Evolutionary conservation across 2,113 vertebrate species (phyloP).

Genomic region (Anhinga anhinga): DNA sequence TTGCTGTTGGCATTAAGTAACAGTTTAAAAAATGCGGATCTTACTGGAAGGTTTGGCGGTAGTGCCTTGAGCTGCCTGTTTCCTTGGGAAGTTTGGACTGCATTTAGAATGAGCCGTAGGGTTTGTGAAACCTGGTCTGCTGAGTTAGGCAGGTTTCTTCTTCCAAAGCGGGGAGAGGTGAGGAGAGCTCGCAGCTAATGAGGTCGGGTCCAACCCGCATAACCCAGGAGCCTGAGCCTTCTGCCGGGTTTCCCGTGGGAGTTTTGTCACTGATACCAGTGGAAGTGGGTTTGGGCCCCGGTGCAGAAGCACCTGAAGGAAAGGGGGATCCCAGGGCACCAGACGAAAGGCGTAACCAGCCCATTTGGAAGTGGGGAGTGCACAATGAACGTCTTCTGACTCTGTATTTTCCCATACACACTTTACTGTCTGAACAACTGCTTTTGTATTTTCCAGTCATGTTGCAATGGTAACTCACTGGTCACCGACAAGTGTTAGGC

Average conservation of each 20-base stretch:
- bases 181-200: background rate
- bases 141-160: background rate
- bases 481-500: background rate
- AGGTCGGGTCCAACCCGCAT: accelerated
- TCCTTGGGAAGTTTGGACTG: background rate
- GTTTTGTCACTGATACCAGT: background rate
- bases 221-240: background rate
- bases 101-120: background rate
- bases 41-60: background rate
- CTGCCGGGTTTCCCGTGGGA: background rate
- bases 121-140: background rate
- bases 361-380: background rate
- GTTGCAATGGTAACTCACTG: background rate
- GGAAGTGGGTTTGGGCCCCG: accelerated
- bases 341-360: background rate
- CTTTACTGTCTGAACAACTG: background rate
- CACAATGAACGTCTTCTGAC: background rate
- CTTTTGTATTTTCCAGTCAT: slow-evolving; percentile 22
- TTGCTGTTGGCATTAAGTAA: background rate
- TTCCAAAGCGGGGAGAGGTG: background rate
- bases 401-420: background rate
- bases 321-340: background rate
- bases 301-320: background rate
- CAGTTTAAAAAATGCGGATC: background rate
- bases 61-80: background rate